Conservation (phyloP, 53 echinoderm and acorn worm species). For the Apostichopus leukothele region DNA sequence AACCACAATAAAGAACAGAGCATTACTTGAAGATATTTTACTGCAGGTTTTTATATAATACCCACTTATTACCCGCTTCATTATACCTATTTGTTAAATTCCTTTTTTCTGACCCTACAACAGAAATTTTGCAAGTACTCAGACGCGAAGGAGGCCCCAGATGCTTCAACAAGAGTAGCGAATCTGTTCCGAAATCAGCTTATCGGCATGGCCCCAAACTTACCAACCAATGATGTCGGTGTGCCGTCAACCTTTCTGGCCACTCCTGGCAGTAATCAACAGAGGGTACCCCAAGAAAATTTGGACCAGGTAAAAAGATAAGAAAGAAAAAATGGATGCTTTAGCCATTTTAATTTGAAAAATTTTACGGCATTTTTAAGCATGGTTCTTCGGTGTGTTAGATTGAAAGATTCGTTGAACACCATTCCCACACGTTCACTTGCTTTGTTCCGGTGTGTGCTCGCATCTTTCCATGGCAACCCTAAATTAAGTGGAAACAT, state of each 20-base stretch:
- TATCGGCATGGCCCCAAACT: slow-evolving; percentile 4
- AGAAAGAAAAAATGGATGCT: not conserved
- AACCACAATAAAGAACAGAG: too few relatives aligned
- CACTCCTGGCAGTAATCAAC: slow-evolving; percentile 27
- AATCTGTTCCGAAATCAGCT: slow-evolving; percentile 95
- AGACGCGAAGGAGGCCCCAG: slow-evolving; percentile 77
- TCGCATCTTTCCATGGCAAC: too few relatives aligned
- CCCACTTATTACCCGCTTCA: not conserved
- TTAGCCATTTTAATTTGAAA: not conserved
- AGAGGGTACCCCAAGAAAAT: slow-evolving; percentile 37
- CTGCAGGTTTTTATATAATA: too few relatives aligned
- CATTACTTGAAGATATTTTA: too few relatives aligned
- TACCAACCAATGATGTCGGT: slow-evolving; percentile 2
- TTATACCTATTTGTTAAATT: not conserved
- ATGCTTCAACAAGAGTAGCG: slow-evolving; percentile 83
- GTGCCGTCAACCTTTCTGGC: slow-evolving; percentile 29
- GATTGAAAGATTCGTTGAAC: too few relatives aligned
- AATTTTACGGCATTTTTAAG: not conserved
- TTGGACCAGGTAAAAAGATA: slow-evolving; percentile 56
- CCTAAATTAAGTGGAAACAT: too few relatives aligned
- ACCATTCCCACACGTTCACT: too few relatives aligned
- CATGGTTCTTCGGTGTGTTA: too few relatives aligned
- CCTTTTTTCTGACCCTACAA: not conserved
- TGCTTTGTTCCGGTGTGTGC: too few relatives aligned
- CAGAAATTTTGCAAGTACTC: slow-evolving; percentile 90